phyloP scores from a whole-genome alignment of 2,888 invertebrate species.

The Lycocerus yunnanus region DNA sequence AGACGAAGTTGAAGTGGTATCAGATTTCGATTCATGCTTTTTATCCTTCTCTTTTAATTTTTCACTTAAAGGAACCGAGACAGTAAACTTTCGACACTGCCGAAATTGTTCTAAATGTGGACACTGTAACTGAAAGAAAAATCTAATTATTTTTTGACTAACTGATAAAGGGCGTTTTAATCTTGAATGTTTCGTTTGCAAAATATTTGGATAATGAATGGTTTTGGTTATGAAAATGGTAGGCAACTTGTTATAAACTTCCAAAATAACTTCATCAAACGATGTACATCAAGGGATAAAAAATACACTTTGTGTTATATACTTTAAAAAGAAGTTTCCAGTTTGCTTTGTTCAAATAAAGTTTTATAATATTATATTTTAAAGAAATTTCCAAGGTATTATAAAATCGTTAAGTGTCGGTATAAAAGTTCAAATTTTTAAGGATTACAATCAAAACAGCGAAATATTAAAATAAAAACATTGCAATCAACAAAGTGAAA shows the following conservation, averaged over 20 bases:
- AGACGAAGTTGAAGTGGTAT: conserved; percentile 27
- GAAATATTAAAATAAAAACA: background rate
- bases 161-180: background rate
- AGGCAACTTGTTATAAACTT: background rate
- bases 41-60: conserved; percentile 37
- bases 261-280: background rate
- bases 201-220: background rate
- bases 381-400: background rate
- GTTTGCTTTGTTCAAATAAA: background rate
- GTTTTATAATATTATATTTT: background rate
- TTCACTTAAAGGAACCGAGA: conserved; percentile 35
- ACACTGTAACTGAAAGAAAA: conserved; percentile 36
- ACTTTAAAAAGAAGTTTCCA: background rate
- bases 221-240: background rate
- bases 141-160: background rate
- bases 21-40: conserved; percentile 32
- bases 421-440: background rate
- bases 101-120: conserved; percentile 38
- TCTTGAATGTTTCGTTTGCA: background rate
- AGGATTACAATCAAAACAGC: background rate
- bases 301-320: background rate
- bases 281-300: background rate
- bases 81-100: conserved; percentile 40
- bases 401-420: background rate
- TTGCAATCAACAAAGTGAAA: background rate